phyloP scores from a whole-genome alignment of 2,888 invertebrate species.

The Napeogenes inachia region DNA sequence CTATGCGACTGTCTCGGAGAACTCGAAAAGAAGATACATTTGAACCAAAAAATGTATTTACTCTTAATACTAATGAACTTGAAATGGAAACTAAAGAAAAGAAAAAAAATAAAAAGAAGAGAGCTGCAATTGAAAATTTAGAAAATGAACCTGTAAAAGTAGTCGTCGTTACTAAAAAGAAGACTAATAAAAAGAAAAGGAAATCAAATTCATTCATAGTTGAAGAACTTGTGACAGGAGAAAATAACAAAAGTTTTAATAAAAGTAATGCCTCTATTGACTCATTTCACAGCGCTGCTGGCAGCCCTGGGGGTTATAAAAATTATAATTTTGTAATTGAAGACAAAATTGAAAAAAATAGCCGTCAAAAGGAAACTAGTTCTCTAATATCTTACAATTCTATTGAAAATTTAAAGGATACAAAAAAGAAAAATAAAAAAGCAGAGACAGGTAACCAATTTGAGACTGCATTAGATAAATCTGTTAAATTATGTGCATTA shows the following conservation, averaged over 20 bases:
- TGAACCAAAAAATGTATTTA: slow-evolving; percentile 3
- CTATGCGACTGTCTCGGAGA: slow-evolving; percentile 42
- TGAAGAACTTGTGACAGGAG: slow-evolving; percentile 32
- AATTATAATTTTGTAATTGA: neutral
- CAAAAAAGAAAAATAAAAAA: slow-evolving; percentile 9
- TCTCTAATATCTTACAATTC: neutral
- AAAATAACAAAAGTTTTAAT: slow-evolving; percentile 32
- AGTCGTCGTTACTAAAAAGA: slow-evolving; percentile 34
- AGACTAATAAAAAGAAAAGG: slow-evolving; percentile 46
- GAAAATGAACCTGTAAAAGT: slow-evolving; percentile 41
- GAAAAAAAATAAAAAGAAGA: slow-evolving; percentile 30
- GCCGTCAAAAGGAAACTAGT: slow-evolving; percentile 7
- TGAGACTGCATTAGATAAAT: neutral
- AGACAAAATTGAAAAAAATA: neutral
- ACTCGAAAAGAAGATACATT: slow-evolving; percentile 40
- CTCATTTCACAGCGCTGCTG: slow-evolving; percentile 64
- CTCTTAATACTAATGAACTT: slow-evolving; percentile 23
- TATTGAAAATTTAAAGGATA: neutral
- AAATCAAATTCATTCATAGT: slow-evolving; percentile 34
- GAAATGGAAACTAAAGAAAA: slow-evolving; percentile 23
- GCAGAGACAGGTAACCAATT: neutral
- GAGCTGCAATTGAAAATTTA: slow-evolving; percentile 33
- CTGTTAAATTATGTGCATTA: neutral
- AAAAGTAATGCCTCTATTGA: slow-evolving; percentile 48
- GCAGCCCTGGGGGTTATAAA: slow-evolving; percentile 45